Evolutionary conservation across 1,140 invertebrate species (phyloP), one percentile per base, ranked within the genome.

Genomic region (Rhynchophorus ferrugineus): DNA sequence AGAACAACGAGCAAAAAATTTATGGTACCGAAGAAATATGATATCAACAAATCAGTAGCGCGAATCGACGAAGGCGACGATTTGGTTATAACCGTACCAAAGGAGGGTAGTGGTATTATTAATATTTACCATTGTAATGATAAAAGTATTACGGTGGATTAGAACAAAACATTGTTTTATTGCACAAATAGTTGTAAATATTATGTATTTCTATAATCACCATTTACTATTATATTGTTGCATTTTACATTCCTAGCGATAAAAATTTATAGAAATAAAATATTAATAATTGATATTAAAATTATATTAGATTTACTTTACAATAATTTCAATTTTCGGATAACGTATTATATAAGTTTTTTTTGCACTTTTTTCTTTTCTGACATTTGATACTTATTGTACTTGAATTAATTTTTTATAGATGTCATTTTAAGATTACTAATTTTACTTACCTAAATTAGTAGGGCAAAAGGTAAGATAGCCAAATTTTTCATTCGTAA

Each of bases 401-500:
- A 16, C n/a, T 6, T 19, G 5, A 17, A 5, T 5, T 6, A 7
- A 16, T 41, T 6, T 19, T 13, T 18, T 3, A 3, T 8, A 6
- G 6, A 24, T 19, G n/a, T n/a, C n/a, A n/a, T n/a, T n/a, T n/a
- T n/a, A n/a, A n/a, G n/a, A n/a, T n/a, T n/a, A n/a, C 14, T 45
- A 1, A 13, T 2, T 1, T 9, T 9, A 57, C 42, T 43, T 49
- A 56, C 65, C 65, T 49, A 84, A 68, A 67, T 84, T 84, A 41
- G 79, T 82, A 7, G 82, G 82, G 64, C 83, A 86, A 73, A 84
- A 84, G 3, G 82, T 87, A 22, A 87, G 66, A 69, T 76, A 86
- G 8, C 84, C 84, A 51, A 83, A 73, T 49, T 78, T 71, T 24
- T 81, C 75, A 55, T 74, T 73, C 11, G 72, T 71, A n/a, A 74